Evolutionary conservation across 2,888 invertebrate species (phyloP), one percentile per base, ranked within the genome.

Genomic region (Apantesis nais): DNA sequence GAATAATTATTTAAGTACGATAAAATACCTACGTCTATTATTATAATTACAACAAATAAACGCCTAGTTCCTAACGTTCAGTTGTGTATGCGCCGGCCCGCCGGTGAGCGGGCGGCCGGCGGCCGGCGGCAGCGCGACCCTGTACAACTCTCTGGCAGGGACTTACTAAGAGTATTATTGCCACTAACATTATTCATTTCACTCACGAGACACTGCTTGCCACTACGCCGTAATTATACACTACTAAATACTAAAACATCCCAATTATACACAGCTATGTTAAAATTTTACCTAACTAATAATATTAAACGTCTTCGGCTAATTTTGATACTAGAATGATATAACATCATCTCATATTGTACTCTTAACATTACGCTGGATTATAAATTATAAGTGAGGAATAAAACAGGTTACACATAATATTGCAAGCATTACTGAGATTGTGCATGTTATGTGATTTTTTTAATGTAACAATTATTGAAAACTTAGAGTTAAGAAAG

Each of bases 251-350:
- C 95, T 95, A 94, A 94, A 94, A 95, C 95, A 94, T 94, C 92
- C 95, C 95, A 94, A 94, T 95, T 92, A 94, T 94, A 95, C 93
- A 91, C 95, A 95, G 95, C 95, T 95, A 95, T 93, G 89, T 94
- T 94, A 92, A 95, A 93, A 93, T 92, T 93, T 95, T 89, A 92
- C 92, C 93, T 95, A 95, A 92, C 93, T 95, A 95, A 94, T 93
- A 92, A 92, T 93, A 94, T 94, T 94, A 94, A 52, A 94, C 94
- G 93, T 95, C 95, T 95, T 95, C 94, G 95, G 95, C 93, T 95
- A 95, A 95, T 93, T 95, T 95, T 95, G 95, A 95, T 95, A 95
- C 95, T 95, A 95, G 93, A 93, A 92, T 95, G 95, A 95, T 95
- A 95, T 94, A 92, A 93, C 92, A 95, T 93, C 94, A 93, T 94